Percentiles rank a stretch among this genome's conserved stretches.
phyloP scores from a whole-genome alignment of 1,140 invertebrate species.

The Ips nitidus region DNA sequence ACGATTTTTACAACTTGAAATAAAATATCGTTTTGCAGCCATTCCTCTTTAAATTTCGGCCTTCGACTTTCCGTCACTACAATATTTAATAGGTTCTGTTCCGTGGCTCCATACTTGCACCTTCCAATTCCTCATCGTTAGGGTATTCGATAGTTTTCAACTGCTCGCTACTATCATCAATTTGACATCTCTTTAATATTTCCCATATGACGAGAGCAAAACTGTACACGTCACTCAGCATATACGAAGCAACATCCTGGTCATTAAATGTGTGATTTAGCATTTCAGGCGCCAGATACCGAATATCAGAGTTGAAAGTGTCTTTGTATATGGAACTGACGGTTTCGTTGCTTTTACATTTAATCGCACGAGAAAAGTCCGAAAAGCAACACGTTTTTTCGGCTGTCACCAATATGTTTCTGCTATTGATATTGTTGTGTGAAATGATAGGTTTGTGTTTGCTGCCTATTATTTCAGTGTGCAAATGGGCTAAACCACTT shows the following conservation, averaged over 20 bases:
- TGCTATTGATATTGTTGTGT: conserved; percentile 93
- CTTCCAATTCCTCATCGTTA: conserved; percentile 78
- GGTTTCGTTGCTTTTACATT: conserved; percentile 56
- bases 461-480: conserved; percentile 88
- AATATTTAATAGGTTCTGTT: conserved; percentile 85
- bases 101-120: conserved; percentile 76
- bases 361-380: conserved; percentile 90
- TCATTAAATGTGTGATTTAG: conserved; percentile 78
- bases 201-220: conserved; percentile 93
- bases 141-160: conserved; percentile 81
- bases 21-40: conserved; percentile 73
- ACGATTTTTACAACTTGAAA: conserved; percentile 75
- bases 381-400: conserved; percentile 92
- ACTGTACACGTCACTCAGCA: conserved; percentile 93
- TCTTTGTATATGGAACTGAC: neutral
- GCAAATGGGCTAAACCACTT: conserved; percentile 82
- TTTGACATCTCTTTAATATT: conserved; percentile 70
- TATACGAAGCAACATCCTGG: conserved; percentile 86
- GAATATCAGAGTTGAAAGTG: conserved; percentile 63
- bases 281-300: conserved; percentile 91
- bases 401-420: conserved; percentile 91
- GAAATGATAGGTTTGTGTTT: conserved; percentile 88
- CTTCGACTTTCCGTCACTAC: conserved; percentile 77
- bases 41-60: conserved; percentile 74
- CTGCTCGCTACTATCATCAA: conserved; percentile 57